phyloP scores from a whole-genome alignment of 2,888 invertebrate species.

The Apamea monoglypha region DNA sequence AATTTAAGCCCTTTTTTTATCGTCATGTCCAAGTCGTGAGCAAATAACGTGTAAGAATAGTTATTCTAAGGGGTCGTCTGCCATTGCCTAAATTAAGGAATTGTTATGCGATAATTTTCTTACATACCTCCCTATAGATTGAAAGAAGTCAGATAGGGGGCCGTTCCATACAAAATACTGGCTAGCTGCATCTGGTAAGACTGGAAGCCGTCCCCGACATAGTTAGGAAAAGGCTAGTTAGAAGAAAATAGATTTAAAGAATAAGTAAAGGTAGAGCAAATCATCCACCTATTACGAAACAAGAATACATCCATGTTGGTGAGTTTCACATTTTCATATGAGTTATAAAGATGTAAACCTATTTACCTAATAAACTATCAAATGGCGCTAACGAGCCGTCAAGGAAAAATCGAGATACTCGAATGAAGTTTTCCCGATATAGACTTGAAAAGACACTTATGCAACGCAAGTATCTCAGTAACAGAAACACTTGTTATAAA shows the following conservation, averaged over 20 bases:
- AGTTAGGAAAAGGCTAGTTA: background rate
- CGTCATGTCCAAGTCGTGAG: background rate
- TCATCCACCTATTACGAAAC: background rate
- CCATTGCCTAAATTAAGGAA: background rate
- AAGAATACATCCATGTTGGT: background rate
- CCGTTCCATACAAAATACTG: background rate
- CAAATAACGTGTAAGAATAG: constrained; percentile 7
- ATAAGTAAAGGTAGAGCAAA: background rate
- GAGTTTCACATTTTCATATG: background rate
- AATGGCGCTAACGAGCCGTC: constrained; percentile 26
- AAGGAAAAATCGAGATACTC: constrained; percentile 25
- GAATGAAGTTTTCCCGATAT: constrained; percentile 20
- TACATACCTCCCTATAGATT: background rate
- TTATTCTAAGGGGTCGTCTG: background rate
- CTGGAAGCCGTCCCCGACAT: background rate
- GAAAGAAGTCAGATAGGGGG: background rate
- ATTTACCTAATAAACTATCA: background rate
- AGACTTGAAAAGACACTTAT: background rate
- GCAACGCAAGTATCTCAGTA: background rate
- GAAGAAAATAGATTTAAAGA: background rate
- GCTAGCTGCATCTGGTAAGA: background rate
- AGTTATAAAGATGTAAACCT: background rate
- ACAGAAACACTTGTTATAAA: constrained; percentile 2
- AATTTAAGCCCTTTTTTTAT: constrained; percentile 1
- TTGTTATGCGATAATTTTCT: background rate